These are phyloP conservation scores for Drosophila serrata DNA, from an alignment of 1,140 invertebrate species.

Conservation along the genomic window DNA sequence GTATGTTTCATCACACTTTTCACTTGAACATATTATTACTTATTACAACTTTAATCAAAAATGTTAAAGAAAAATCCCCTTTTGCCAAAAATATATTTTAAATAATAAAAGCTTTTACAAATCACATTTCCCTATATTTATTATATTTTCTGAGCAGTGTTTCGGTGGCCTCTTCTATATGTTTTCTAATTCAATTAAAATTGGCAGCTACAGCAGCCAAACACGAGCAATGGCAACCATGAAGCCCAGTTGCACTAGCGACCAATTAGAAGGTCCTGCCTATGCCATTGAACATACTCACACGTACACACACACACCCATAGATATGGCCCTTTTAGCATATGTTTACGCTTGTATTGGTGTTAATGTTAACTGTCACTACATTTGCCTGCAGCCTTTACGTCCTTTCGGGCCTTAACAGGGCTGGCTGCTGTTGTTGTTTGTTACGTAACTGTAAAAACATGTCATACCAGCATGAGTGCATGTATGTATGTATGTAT, in stretches of 20 bases:
- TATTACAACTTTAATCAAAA: not conserved
- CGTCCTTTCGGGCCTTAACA: slow-evolving; percentile 10
- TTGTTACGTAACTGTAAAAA: slow-evolving; percentile 81
- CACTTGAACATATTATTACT: not conserved
- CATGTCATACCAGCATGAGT: slow-evolving; percentile 48
- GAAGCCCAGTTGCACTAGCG: slow-evolving; percentile 19
- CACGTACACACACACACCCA: not conserved
- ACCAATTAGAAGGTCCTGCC: slow-evolving; percentile 67
- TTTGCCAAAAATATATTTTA: not conserved
- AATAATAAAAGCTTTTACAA: not conserved
- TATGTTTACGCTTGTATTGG: slow-evolving; percentile 76
- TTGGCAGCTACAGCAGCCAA: slow-evolving; percentile 59
- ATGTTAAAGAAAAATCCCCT: not conserved
- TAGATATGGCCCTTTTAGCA: slow-evolving; percentile 28
- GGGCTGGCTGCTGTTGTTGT: slow-evolving; percentile 49
- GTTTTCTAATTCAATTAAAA: slow-evolving; percentile 82
- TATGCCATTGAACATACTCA: slow-evolving; percentile 28
- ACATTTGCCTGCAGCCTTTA: slow-evolving; percentile 52
- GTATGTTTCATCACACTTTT: too few relatives aligned
- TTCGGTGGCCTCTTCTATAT: slow-evolving; percentile 12
- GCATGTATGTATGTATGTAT: slow-evolving; percentile 13
- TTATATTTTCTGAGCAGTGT: slow-evolving; percentile 13
- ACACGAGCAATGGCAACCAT: slow-evolving; percentile 15
- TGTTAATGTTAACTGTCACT: slow-evolving; percentile 83
- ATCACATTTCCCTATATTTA: not conserved